These are phyloP conservation scores for Manis crassicaudata DNA, from an alignment of 2,797 vertebrate species.

Conservation along the genomic window DNA sequence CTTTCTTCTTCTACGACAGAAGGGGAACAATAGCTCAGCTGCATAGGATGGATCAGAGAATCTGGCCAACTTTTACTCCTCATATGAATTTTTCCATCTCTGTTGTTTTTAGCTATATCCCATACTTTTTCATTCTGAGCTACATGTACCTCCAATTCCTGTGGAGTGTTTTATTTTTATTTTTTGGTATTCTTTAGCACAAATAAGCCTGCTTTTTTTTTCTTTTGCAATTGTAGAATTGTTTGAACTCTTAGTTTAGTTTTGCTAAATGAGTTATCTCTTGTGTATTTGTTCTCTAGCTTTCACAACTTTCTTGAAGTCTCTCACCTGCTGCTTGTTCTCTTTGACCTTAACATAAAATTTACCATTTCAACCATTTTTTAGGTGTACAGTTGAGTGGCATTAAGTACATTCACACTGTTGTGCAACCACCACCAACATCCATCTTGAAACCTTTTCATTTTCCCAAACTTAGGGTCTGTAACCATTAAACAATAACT, in stretches of 20 bases:
- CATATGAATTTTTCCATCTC: neutral
- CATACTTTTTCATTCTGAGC: neutral
- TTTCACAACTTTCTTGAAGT: neutral
- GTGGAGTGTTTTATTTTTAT: no score
- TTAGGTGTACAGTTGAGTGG: neutral
- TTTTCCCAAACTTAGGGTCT: neutral
- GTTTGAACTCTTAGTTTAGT: conserved; percentile 4
- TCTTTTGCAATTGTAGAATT: neutral
- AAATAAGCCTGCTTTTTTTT: neutral
- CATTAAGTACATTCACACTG: neutral
- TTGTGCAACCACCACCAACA: neutral
- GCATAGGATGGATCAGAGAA: neutral
- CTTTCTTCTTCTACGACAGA: neutral
- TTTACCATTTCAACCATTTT: conserved; percentile 20
- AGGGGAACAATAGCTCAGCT: neutral
- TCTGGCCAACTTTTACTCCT: neutral
- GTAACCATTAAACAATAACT: neutral
- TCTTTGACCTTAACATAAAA: neutral
- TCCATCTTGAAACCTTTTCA: neutral
- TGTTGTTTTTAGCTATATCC: neutral
- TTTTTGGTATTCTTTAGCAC: neutral
- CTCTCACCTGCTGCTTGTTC: neutral
- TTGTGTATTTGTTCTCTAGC: neutral
- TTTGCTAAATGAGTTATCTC: neutral
- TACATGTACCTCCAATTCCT: neutral